phyloP scores from a whole-genome alignment of 2,113 vertebrate genomes.

The Corydoras sp. region DNA sequence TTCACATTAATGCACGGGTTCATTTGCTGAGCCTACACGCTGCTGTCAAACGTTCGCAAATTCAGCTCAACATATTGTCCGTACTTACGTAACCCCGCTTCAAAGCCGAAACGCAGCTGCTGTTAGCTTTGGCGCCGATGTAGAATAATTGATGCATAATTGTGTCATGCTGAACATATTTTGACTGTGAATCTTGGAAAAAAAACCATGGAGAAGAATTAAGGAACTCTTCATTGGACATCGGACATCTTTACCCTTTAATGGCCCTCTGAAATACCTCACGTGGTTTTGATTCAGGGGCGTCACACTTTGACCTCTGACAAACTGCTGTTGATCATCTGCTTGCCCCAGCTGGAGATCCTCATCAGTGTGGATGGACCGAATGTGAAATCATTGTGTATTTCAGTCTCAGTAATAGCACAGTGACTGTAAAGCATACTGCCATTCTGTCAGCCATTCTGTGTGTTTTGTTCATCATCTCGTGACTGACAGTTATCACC shows the following conservation, averaged over 20 bases:
- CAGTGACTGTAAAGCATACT: slow-evolving; percentile 11
- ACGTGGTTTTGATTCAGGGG: slow-evolving; percentile 3
- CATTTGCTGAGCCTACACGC: slow-evolving; percentile 19
- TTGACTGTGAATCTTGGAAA: neutral
- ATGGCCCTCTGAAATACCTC: slow-evolving; percentile 13
- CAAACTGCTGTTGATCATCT: neutral
- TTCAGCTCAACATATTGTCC: slow-evolving; percentile 8
- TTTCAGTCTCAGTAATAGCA: neutral
- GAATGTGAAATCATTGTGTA: slow-evolving; percentile 19
- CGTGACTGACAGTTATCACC: slow-evolving; percentile 7
- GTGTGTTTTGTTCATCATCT: slow-evolving; percentile 5
- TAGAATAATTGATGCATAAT: slow-evolving; percentile 24
- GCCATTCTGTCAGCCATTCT: slow-evolving; percentile 2
- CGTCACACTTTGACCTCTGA: slow-evolving; percentile 21
- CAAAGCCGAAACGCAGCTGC: slow-evolving; percentile 25
- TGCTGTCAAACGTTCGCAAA: slow-evolving; percentile 10
- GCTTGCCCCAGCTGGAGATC: neutral
- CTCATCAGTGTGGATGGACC: slow-evolving; percentile 8
- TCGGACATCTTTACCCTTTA: slow-evolving; percentile 19
- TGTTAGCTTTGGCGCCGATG: slow-evolving; percentile 28
- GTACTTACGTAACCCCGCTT: slow-evolving; percentile 16
- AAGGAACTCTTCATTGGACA: neutral
- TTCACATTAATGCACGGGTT: slow-evolving; percentile 14
- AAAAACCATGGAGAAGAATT: neutral
- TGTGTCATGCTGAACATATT: slow-evolving; percentile 15